Percentiles rank a stretch among this genome's conserved stretches.
These are phyloP conservation scores for Tragulus kanchil DNA, from an alignment of 2,113 vertebrate species.

Conservation along the genomic window DNA sequence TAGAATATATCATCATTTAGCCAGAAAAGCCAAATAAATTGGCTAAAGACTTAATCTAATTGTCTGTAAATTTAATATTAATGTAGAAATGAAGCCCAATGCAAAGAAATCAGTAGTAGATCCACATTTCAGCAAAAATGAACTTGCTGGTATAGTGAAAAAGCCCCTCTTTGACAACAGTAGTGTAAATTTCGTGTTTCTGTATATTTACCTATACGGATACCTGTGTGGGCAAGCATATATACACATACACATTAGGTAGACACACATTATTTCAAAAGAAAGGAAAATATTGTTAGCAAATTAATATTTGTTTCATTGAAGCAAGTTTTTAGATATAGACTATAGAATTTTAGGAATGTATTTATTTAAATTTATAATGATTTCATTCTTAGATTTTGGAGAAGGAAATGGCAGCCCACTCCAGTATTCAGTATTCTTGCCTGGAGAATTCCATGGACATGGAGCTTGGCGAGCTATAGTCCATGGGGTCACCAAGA, in stretches of 20 bases:
- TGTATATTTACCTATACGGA: neutral
- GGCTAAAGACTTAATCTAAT: neutral
- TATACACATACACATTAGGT: accelerated
- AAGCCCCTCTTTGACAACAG: neutral
- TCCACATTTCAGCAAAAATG: neutral
- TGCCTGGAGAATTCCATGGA: too few relatives aligned
- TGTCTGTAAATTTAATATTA: neutral
- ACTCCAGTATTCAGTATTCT: too few relatives aligned
- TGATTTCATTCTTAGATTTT: neutral
- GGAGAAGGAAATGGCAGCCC: too few relatives aligned
- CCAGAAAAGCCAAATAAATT: constrained; percentile 15
- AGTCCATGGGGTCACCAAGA: too few relatives aligned
- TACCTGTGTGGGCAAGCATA: neutral
- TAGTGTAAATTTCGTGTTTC: neutral
- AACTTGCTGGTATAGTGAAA: neutral
- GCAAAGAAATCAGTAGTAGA: neutral
- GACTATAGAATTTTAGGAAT: neutral
- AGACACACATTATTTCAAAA: neutral
- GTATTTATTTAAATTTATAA: neutral
- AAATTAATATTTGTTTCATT: constrained; percentile 29
- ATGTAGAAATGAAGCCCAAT: neutral
- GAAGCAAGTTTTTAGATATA: constrained; percentile 15
- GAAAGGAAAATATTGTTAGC: constrained; percentile 24
- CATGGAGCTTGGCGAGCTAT: too few relatives aligned
- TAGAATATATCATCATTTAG: neutral